Conservation (phyloP, 2,888 invertebrate species). For the Syrista parreyssii region DNA sequence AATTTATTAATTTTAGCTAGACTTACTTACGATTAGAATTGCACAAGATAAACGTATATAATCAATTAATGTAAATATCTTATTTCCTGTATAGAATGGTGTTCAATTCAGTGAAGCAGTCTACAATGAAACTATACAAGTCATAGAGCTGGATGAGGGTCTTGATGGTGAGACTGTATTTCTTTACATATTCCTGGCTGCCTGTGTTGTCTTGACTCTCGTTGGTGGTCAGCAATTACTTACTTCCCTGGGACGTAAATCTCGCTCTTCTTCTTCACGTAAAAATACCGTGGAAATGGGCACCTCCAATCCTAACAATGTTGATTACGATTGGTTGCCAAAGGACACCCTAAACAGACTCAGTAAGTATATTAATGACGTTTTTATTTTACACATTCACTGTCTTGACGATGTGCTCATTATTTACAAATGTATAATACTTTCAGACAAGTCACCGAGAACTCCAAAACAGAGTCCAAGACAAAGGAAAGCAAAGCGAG, state of each 20-base stretch:
- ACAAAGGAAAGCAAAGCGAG: conserved; percentile 81
- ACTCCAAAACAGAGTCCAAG: conserved; percentile 79
- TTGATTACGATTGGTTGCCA: conserved; percentile 99
- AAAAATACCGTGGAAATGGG: conserved; percentile 86
- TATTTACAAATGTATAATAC: background rate
- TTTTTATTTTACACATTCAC: too few species aligned
- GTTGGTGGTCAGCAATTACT: conserved; percentile 92
- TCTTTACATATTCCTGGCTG: conserved; percentile 94
- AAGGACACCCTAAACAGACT: conserved; percentile 86
- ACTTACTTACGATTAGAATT: conserved; percentile 4
- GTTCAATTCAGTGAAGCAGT: conserved; percentile 85
- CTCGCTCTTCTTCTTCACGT: conserved; percentile 71
- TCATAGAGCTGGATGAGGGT: conserved; percentile 96
- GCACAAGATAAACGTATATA: conserved; percentile 11
- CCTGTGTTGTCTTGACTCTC: conserved; percentile 85
- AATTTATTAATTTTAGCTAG: background rate
- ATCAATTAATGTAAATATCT: conserved; percentile 15
- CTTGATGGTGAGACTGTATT: conserved; percentile 99
- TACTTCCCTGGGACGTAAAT: conserved; percentile 83
- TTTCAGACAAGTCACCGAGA: conserved; percentile 79
- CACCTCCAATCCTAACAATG: conserved; percentile 87
- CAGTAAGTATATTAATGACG: conserved; percentile 73
- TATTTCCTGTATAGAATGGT: conserved; percentile 69
- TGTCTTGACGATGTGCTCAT: background rate
- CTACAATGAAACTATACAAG: conserved; percentile 97